Base-by-base conservation (phyloP, 2,888 invertebrate genomes). In the Nomada hirtipes region DNA sequence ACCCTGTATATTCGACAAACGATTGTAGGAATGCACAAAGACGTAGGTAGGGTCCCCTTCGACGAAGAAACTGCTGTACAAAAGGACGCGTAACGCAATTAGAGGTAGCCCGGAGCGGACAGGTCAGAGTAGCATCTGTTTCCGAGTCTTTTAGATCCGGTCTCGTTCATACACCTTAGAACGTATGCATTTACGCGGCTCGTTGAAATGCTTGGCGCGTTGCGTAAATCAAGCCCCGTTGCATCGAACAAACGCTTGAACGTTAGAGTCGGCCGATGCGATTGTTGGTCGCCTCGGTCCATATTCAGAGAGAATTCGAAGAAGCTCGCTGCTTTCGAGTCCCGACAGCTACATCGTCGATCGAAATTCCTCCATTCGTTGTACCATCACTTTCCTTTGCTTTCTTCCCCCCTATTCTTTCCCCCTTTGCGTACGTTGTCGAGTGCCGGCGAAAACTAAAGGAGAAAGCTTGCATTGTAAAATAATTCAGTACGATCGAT, bases 401-500 rank as follows among this genome's bases (percentile, higher is more conserved):
- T 26, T 53, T 13, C 42, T 42, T 60, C 55, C n/a, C 20, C 20
- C 53, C 20, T 52, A 29, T 71, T 20, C 57, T 26, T 64, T 60
- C 47, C 55, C 55, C 20, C 68, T 36, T 67, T 67, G 79, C 80
- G 79, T 60, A 71, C 50, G 52, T 71, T 42, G 36, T 61, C 71
- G 61, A 42, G 57, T n/a, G 77, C 74, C 80, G 72, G 74, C 64
- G 83, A 55, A 26, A 13, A 59, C 1, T 4, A 36, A 4, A 29
- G 4, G 36, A 36, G 36, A 36, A 53, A 52, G 53, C 59, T 65
- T 77, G 82, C 86, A 90, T 85, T 92, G 91, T 92, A 92, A 90
- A 88, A 91, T 92, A 91, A 91, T 89, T 90, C 89, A 89, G 50
- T 79, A 80, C 79, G 79, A 91, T 90, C 63, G 87, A 91, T 91